Evolutionary conservation across 2,113 vertebrate species (phyloP).

Genomic region (Pavo muticus): DNA sequence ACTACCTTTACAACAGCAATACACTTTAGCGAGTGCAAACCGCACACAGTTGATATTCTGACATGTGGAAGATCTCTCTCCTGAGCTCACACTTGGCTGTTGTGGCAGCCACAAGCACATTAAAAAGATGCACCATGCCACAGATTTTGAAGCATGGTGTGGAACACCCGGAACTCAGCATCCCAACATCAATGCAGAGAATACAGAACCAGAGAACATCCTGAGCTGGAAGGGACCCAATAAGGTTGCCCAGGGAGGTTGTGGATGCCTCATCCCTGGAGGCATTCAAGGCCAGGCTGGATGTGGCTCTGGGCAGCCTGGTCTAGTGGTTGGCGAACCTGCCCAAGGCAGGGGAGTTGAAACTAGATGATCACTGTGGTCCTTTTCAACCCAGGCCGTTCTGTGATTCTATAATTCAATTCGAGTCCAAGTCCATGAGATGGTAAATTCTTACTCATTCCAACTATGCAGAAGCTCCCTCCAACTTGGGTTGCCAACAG

Average conservation of each 20-base stretch:
- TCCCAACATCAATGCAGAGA: rapidly evolving
- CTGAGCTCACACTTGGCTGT: background rate
- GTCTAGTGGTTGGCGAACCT: no score
- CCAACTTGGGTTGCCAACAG: no score
- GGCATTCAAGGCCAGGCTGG: no score
- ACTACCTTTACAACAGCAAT: background rate
- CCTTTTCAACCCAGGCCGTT: no score
- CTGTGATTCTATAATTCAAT: no score
- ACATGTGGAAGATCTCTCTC: background rate
- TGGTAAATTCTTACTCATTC: background rate
- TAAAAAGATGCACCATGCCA: background rate
- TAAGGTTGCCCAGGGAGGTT: no score
- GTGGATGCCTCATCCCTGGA: no score
- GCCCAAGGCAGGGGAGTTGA: no score
- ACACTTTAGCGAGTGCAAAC: background rate
- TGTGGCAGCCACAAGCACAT: rapidly evolving
- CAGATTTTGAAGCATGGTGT: background rate
- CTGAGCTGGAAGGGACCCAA: no score
- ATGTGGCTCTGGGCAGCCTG: no score
- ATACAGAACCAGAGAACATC: no score
- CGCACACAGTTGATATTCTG: rapidly evolving
- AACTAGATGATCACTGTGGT: no score
- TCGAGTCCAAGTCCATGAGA: background rate
- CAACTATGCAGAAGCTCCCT: background rate
- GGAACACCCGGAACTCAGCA: background rate